phyloP scores from a whole-genome alignment of 2,888 invertebrate species.

The Cataglyphis albicans region DNA sequence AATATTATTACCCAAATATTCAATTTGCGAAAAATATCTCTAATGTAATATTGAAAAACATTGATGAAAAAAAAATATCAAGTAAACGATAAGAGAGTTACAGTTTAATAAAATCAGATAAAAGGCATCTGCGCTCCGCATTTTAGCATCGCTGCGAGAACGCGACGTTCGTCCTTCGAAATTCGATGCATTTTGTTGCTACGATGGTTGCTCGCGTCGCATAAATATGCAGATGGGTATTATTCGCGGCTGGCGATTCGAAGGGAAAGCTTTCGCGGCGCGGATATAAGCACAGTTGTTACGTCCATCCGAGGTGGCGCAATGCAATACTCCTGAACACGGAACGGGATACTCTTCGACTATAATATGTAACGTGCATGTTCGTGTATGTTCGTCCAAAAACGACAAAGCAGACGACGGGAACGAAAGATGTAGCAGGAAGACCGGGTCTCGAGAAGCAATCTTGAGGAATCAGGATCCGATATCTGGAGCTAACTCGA shows the following conservation, averaged over 20 bases:
- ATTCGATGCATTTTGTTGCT: conserved; percentile 36
- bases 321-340: conserved; percentile 47
- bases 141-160: background rate
- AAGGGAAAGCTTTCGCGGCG: conserved; percentile 44
- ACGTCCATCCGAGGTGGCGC: conserved; percentile 32
- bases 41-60: background rate
- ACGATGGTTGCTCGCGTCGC: conserved; percentile 14
- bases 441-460: conserved; percentile 27
- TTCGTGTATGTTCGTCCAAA: conserved; percentile 6
- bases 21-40: background rate
- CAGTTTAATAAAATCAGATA: conserved; percentile 22
- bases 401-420: conserved; percentile 5
- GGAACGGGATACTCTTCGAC: conserved; percentile 7
- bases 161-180: conserved; percentile 24
- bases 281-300: conserved; percentile 40
- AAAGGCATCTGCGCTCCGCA: background rate
- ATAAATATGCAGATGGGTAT: conserved; percentile 48
- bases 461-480: conserved; percentile 6
- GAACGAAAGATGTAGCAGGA: background rate
- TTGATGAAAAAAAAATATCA: background rate
- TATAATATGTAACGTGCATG: conserved; percentile 27
- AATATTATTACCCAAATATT: background rate
- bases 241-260: conserved; percentile 22
- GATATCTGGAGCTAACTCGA: conserved; percentile 53
- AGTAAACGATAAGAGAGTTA: background rate